Evolutionary conservation across 1,140 invertebrate species (phyloP).

Genomic region (Chlorops oryzae): DNA sequence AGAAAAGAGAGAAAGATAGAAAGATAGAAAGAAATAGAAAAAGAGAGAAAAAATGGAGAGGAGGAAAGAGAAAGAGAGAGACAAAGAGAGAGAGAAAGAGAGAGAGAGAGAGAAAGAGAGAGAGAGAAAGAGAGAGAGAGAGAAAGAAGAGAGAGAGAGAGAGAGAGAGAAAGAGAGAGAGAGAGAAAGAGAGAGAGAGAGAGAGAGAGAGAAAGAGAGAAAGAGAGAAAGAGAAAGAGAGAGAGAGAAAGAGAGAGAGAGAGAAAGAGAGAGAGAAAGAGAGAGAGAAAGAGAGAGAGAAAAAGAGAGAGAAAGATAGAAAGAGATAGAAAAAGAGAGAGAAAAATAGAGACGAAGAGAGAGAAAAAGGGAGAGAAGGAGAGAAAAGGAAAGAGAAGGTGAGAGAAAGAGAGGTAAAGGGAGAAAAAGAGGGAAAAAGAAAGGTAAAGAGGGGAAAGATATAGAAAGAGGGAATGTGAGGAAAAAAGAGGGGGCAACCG

Average conservation of each 20-base stretch:
- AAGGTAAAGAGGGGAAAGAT: background rate
- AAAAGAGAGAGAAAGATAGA: background rate
- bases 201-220: too few relatives aligned
- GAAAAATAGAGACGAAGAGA: background rate
- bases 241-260: background rate
- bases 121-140: background rate
- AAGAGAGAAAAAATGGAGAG: constrained; percentile 13
- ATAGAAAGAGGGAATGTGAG: background rate
- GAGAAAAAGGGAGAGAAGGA: background rate
- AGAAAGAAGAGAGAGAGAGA: too few relatives aligned
- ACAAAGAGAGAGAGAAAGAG: constrained; percentile 2
- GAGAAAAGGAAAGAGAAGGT: background rate
- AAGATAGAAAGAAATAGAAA: background rate
- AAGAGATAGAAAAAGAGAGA: background rate
- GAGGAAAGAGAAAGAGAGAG: constrained; percentile 10
- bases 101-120: constrained; percentile 1
- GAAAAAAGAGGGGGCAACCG: background rate
- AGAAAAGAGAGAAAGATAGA: too few relatives aligned
- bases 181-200: too few relatives aligned
- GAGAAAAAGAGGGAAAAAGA: background rate
- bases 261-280: background rate
- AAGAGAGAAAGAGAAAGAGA: too few relatives aligned
- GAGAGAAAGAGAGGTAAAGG: background rate
- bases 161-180: too few relatives aligned
- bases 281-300: background rate